phyloP scores from a whole-genome alignment of 2,113 vertebrate species.

The Onychostruthus taczanowskii region DNA sequence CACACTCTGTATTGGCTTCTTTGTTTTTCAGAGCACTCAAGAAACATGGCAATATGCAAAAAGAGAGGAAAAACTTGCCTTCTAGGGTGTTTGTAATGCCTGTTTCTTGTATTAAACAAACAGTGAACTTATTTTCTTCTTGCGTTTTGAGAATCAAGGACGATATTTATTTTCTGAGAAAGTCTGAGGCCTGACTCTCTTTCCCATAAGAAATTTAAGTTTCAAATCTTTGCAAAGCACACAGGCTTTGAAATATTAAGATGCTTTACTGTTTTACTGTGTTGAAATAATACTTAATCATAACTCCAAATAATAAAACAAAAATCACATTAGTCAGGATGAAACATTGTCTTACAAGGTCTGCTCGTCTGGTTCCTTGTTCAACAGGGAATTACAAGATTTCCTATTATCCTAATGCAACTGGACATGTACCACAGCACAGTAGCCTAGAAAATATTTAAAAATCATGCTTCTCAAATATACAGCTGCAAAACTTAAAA shows the following conservation, averaged over 20 bases:
- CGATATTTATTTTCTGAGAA: not conserved
- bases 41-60: not conserved
- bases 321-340: not conserved
- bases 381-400: slow-evolving; percentile 14
- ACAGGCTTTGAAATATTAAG: not conserved
- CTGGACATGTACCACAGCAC: slow-evolving; percentile 6
- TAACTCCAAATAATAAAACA: not conserved
- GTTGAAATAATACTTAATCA: not conserved
- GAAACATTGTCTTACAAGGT: not conserved
- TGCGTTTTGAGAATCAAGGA: not conserved
- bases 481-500: slow-evolving; percentile 46
- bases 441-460: not conserved
- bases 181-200: not conserved
- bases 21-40: not conserved
- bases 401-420: slow-evolving; percentile 36
- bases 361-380: not conserved
- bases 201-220: not conserved
- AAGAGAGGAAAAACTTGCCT: not conserved
- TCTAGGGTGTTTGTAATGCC: not conserved
- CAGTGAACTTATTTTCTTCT: not conserved
- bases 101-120: not conserved
- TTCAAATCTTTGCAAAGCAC: not conserved
- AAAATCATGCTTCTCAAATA: not conserved
- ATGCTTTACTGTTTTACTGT: not conserved
- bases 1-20: not conserved